phyloP scores from a whole-genome alignment of 1,140 invertebrate genomes.

The Zaprionus ghesquierei region DNA sequence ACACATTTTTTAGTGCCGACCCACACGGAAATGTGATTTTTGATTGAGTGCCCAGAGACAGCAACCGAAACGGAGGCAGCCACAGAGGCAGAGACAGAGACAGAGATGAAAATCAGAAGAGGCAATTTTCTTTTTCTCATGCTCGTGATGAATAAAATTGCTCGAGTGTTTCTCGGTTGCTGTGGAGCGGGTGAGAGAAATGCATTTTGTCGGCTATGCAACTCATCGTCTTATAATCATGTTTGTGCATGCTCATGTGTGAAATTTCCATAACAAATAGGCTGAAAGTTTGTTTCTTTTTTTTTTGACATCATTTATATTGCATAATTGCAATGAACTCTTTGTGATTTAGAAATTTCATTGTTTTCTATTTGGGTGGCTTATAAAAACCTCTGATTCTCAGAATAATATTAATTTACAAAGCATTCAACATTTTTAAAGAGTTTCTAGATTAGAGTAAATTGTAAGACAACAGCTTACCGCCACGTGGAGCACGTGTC shows the following conservation, averaged over 20 bases:
- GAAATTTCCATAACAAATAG: slow-evolving; percentile 34
- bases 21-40: slow-evolving; percentile 74
- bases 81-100: slow-evolving; percentile 1
- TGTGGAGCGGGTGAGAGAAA: background rate
- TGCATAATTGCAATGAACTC: slow-evolving; percentile 17
- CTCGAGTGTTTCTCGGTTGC: background rate
- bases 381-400: too few species aligned
- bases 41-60: slow-evolving; percentile 66
- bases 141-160: slow-evolving; percentile 10
- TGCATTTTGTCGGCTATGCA: slow-evolving; percentile 21
- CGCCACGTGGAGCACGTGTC: slow-evolving; percentile 63
- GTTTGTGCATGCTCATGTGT: slow-evolving; percentile 28
- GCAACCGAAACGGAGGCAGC: background rate
- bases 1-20: slow-evolving; percentile 43
- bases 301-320: slow-evolving; percentile 16
- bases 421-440: slow-evolving; percentile 8
- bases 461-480: slow-evolving; percentile 61
- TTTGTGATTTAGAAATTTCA: background rate
- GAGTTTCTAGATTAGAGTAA: slow-evolving; percentile 8
- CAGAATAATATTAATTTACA: too few species aligned
- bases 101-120: slow-evolving; percentile 4
- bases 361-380: background rate
- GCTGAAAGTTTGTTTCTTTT: background rate
- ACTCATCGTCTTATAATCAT: slow-evolving; percentile 12
- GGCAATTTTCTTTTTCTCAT: slow-evolving; percentile 37